These are phyloP conservation scores for Ellobium chinense DNA, from an alignment of 2,888 invertebrate species.

Conservation along the genomic window DNA sequence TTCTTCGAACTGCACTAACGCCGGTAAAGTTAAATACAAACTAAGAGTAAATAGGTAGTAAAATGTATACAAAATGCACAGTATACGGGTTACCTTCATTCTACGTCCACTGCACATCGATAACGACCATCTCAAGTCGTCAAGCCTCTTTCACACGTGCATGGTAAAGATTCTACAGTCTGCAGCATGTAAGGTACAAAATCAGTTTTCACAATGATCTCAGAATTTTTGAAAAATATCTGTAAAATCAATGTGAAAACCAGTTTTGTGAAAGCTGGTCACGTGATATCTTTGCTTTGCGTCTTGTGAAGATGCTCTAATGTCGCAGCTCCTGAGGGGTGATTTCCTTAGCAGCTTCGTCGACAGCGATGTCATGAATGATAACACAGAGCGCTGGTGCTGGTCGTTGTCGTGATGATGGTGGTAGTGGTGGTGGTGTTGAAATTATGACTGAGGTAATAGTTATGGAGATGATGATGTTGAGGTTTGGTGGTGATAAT, in stretches of 20 bases:
- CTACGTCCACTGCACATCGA: no score
- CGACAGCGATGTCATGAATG: background rate
- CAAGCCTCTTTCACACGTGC: no score
- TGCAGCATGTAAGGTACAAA: constrained; percentile 44
- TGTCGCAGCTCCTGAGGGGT: background rate
- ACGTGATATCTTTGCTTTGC: background rate
- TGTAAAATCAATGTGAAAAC: constrained; percentile 53
- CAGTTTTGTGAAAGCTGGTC: constrained; percentile 45
- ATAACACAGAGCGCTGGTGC: background rate
- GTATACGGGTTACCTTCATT: no score
- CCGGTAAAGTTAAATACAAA: no score
- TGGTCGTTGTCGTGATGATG: background rate
- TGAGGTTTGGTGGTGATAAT: background rate
- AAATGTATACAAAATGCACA: no score
- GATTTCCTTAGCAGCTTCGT: background rate
- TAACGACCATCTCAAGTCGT: no score
- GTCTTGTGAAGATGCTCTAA: background rate
- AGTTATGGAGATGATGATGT: background rate
- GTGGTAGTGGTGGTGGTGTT: background rate
- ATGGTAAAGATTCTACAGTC: no score
- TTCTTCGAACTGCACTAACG: no score
- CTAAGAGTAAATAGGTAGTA: no score
- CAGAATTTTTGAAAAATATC: constrained; percentile 45
- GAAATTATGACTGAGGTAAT: background rate
- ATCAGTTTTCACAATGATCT: constrained; percentile 57